Conservation (phyloP, 2,888 invertebrate species). For the Ypsolopha sequella region DNA sequence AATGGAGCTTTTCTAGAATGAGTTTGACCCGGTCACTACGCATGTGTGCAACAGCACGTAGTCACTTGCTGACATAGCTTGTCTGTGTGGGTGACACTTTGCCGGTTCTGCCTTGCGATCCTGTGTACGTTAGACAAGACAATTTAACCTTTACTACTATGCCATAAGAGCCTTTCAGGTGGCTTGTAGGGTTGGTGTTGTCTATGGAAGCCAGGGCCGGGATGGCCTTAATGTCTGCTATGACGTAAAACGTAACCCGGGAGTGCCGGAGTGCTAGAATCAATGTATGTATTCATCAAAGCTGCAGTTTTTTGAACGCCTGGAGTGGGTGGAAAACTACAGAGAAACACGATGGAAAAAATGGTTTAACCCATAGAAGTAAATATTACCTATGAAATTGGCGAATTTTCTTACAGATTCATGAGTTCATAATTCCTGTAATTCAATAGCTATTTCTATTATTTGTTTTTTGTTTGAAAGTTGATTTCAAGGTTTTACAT, state of each 20-base stretch:
- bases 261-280: background rate
- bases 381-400: no score
- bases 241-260: background rate
- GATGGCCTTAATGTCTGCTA: background rate
- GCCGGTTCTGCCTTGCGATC: slow-evolving; percentile 2
- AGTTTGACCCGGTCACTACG: slow-evolving; percentile 49
- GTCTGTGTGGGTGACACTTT: slow-evolving; percentile 17
- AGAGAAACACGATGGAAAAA: no score
- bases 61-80: slow-evolving; percentile 10
- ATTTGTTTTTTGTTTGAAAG: no score
- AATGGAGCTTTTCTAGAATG: slow-evolving; percentile 57
- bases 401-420: no score
- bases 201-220: background rate
- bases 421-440: no score
- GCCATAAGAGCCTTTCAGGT: background rate
- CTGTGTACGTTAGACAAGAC: background rate
- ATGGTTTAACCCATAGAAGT: no score
- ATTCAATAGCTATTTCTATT: no score
- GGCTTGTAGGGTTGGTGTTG: background rate
- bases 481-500: no score
- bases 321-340: no score
- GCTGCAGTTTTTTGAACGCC: no score
- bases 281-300: no score
- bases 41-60: slow-evolving; percentile 30
- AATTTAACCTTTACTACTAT: background rate